These are phyloP conservation scores for Philopotamus ludificatus DNA, from an alignment of 1,140 invertebrate species.

Conservation along the genomic window DNA sequence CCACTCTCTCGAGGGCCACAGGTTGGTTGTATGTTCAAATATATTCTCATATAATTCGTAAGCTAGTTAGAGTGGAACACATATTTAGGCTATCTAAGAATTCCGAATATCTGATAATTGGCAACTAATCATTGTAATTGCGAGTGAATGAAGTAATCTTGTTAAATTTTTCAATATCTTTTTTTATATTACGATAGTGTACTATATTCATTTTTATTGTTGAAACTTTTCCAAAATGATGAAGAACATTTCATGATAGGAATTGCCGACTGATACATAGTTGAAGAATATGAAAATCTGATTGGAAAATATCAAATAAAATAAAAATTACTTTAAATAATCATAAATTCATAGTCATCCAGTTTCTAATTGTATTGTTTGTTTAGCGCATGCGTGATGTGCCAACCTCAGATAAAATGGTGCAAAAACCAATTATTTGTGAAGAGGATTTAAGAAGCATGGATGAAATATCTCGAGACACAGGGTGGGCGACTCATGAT, in stretches of 20 bases:
- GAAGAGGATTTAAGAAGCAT: conserved; percentile 89
- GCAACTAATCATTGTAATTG: too few relatives aligned
- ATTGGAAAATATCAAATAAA: conserved; percentile 11
- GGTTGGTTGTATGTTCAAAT: conserved; percentile 29
- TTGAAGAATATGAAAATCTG: conserved; percentile 13
- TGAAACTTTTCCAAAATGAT: background rate
- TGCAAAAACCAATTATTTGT: conserved; percentile 79
- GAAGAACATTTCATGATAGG: conserved; percentile 29
- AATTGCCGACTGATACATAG: conserved; percentile 42
- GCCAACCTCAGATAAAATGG: conserved; percentile 45
- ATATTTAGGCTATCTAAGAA: too few relatives aligned
- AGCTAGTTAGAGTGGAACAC: too few relatives aligned
- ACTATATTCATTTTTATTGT: too few relatives aligned
- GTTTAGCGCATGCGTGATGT: conserved; percentile 47
- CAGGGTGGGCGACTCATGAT: conserved; percentile 87
- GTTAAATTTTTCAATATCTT: too few relatives aligned
- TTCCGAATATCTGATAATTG: too few relatives aligned
- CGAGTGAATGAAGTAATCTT: too few relatives aligned
- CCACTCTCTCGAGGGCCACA: conserved; percentile 46
- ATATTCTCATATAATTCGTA: too few relatives aligned
- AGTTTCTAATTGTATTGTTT: background rate
- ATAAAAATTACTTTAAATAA: too few relatives aligned
- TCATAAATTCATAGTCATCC: too few relatives aligned
- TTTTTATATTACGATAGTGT: too few relatives aligned
- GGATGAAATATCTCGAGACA: conserved; percentile 86